Percentiles rank a stretch among this genome's conserved stretches.
Conservation (phyloP, 2,888 invertebrate species). For the Drosophila diplacantha region DNA sequence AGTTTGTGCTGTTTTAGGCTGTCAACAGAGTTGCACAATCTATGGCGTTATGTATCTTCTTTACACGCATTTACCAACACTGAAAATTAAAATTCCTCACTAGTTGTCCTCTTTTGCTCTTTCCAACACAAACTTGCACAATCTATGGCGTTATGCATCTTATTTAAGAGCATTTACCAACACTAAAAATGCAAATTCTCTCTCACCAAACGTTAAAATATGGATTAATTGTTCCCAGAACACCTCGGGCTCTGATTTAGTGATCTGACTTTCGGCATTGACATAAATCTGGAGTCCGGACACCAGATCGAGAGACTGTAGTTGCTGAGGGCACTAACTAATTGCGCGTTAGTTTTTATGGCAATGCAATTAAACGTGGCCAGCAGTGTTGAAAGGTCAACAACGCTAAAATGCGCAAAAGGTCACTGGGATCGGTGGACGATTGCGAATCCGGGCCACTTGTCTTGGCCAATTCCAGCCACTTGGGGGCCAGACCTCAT, state of each 20-base stretch:
- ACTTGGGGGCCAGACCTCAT: conserved; percentile 37
- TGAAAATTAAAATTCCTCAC: neutral
- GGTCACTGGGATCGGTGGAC: conserved; percentile 11
- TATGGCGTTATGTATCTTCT: neutral
- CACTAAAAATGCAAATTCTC: neutral
- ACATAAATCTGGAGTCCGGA: conserved; percentile 52
- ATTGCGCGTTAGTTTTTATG: conserved; percentile 49
- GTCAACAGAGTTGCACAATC: neutral
- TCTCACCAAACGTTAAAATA: neutral
- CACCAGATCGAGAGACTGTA: conserved; percentile 3
- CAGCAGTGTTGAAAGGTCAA: conserved; percentile 19
- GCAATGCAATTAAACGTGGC: conserved; percentile 49
- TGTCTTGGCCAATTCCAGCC: conserved; percentile 22
- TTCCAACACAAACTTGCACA: neutral
- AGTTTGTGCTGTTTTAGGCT: neutral
- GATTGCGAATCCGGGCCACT: conserved; percentile 17
- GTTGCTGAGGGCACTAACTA: conserved; percentile 35
- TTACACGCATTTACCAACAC: neutral
- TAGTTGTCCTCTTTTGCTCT: too few species aligned
- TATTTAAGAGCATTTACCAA: neutral
- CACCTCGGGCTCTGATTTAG: neutral
- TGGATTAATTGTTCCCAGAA: neutral
- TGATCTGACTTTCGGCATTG: neutral
- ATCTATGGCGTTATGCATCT: neutral
- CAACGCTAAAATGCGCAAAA: conserved; percentile 32